These are phyloP conservation scores for Astatotilapia flaviijosephi DNA, from an alignment of 2,113 vertebrate species.

Conservation along the genomic window DNA sequence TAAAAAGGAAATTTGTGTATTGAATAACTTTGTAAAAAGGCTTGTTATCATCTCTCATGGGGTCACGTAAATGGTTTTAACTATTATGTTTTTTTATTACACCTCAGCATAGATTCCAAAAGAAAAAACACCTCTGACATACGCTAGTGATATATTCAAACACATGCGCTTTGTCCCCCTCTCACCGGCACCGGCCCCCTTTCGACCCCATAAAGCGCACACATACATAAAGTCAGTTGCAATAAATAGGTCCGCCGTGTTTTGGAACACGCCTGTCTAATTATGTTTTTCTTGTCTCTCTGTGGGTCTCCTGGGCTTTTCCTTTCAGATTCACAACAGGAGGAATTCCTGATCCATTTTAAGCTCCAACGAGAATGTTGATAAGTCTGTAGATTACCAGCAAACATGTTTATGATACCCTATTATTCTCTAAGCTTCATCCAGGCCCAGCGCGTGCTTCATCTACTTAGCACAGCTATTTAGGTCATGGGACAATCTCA, in stretches of 20 bases:
- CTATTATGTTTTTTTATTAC: neutral
- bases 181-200: neutral
- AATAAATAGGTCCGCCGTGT: neutral
- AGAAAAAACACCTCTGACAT: neutral
- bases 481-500: conserved; percentile 46
- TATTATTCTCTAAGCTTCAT: conserved; percentile 63
- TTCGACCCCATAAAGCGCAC: neutral
- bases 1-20: neutral
- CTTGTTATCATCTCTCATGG: neutral
- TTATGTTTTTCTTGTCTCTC: conserved; percentile 2
- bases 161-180: neutral
- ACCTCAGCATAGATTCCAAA: neutral
- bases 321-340: conserved; percentile 19
- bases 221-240: neutral
- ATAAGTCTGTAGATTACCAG: conserved; percentile 65
- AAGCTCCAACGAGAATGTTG: conserved; percentile 57
- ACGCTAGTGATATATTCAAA: neutral
- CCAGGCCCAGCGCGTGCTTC: conserved; percentile 49
- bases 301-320: conserved; percentile 3
- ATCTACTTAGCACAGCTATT: conserved; percentile 58
- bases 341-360: conserved; percentile 64
- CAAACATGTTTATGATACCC: conserved; percentile 70
- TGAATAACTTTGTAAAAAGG: neutral
- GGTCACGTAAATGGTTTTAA: neutral
- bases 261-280: neutral